These are phyloP conservation scores for Nycticryphes semicollaris DNA, from an alignment of 2,113 vertebrate species.

Conservation along the genomic window DNA sequence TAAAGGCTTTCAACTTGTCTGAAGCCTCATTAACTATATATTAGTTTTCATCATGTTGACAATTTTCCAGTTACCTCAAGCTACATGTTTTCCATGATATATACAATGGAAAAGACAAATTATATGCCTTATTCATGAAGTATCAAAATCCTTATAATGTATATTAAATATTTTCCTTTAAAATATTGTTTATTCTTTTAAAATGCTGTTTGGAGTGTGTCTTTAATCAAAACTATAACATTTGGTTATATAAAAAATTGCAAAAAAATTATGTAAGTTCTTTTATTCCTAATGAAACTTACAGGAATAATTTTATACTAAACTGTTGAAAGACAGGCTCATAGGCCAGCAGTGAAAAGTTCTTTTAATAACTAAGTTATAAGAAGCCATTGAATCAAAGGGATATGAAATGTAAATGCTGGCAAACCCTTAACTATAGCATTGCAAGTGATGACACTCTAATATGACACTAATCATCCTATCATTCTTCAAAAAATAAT, in stretches of 20 bases:
- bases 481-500: slow-evolving; percentile 35
- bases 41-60: not conserved
- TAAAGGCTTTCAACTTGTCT: not conserved
- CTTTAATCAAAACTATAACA: not conserved
- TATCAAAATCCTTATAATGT: not conserved
- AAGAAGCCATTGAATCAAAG: slow-evolving; percentile 7
- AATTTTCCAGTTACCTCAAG: not conserved
- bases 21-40: not conserved
- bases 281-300: not conserved
- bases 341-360: not conserved
- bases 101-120: not conserved
- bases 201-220: not conserved
- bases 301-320: not conserved
- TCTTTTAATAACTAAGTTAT: not conserved
- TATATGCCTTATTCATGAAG: not conserved
- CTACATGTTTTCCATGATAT: not conserved
- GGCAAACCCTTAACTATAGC: not conserved
- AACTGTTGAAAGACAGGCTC: not conserved
- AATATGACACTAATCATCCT: slow-evolving; percentile 25
- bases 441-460: not conserved
- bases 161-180: not conserved
- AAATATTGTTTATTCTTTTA: not conserved
- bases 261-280: not conserved
- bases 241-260: not conserved
- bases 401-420: slow-evolving; percentile 22